phyloP scores from a whole-genome alignment of 64 coral and sea anemone species.

The Actinia equina region DNA sequence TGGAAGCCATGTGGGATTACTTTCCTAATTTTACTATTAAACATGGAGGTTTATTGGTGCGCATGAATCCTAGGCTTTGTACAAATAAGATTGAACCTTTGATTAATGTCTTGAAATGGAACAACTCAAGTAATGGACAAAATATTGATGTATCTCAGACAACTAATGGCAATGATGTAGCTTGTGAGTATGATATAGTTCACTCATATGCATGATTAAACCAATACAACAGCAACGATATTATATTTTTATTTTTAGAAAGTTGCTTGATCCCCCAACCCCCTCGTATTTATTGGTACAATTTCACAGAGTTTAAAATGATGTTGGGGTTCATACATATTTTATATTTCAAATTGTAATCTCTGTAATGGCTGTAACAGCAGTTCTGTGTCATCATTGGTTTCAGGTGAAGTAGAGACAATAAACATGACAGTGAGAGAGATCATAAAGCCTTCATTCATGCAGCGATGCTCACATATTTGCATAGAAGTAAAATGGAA shows the following conservation, averaged over 20 bases:
- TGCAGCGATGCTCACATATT: slow-evolving; percentile 13
- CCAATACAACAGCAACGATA: too few species aligned
- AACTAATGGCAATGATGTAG: slow-evolving; percentile 87
- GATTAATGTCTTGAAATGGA: slow-evolving; percentile 78
- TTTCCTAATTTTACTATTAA: slow-evolving; percentile 51
- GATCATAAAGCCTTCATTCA: neutral
- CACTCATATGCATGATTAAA: too few species aligned
- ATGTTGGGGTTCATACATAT: too few species aligned
- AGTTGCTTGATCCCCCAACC: too few species aligned
- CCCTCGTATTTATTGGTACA: too few species aligned
- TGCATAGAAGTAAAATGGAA: slow-evolving; percentile 81
- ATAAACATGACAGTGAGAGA: slow-evolving; percentile 67
- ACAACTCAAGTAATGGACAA: slow-evolving; percentile 20
- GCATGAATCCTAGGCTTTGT: slow-evolving; percentile 87
- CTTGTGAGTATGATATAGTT: slow-evolving; percentile 69
- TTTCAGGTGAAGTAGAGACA: slow-evolving; percentile 45
- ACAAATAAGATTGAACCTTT: slow-evolving; percentile 76
- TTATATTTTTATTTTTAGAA: too few species aligned
- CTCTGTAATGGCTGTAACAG: too few species aligned
- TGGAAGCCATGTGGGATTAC: slow-evolving; percentile 89
- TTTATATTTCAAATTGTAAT: too few species aligned
- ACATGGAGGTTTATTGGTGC: slow-evolving; percentile 74
- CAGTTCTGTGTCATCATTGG: neutral
- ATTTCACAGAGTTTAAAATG: too few species aligned
- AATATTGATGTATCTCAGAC: slow-evolving; percentile 65